Base-by-base conservation (phyloP, 2,888 invertebrate genomes). In the Polydrusus pterygomalis region DNA sequence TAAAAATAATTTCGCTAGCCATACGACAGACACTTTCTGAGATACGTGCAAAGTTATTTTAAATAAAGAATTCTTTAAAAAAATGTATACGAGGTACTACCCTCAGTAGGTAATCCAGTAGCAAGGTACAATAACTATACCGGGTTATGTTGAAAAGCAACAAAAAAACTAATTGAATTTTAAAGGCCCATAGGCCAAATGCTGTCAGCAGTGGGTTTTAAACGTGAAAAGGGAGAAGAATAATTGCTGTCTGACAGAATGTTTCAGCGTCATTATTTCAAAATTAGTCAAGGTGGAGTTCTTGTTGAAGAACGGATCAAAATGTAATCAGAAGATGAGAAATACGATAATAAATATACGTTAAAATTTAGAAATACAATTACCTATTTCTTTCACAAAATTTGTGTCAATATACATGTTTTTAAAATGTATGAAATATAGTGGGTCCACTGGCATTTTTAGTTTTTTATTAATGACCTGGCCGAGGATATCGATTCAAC, bases 211-310 rank as follows among this genome's bases (percentile, higher is more conserved):
- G 17, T 54, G 9, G 5, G 11, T 17, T 54, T 30, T 54, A 30
- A 30, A 30, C 1, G 13, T n/a, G 25, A 54, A 54, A 54, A 54
- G 18, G 54, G 54, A 25, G 1, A 6, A 7, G 30, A 17, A 2
- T 47, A 47, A 43, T 43, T 25, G 47, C 9, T 15, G 54, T 25
- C 25, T 13, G 25, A 54, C 25, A n/a, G n/a, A 25, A 54, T 54
- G 30, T 25, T 30, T 54, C 25, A 54, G 30, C 2, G 11, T 54
- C 54, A 54, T 54, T 54, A 54, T 54, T 54, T 54, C 13, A 2
- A 30, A 54, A 30, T 54, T 54, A 54, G 54, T 30, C 30, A 54
- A 54, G 54, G 54, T 25, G 54, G 9, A 25, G 1, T 54, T 54
- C 1, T 54, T 30, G 11, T 54, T n/a, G 10, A 43, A 5, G 43